Conservation (phyloP, 2,113 vertebrate genomes). For the Daphoenositta chrysoptera region DNA sequence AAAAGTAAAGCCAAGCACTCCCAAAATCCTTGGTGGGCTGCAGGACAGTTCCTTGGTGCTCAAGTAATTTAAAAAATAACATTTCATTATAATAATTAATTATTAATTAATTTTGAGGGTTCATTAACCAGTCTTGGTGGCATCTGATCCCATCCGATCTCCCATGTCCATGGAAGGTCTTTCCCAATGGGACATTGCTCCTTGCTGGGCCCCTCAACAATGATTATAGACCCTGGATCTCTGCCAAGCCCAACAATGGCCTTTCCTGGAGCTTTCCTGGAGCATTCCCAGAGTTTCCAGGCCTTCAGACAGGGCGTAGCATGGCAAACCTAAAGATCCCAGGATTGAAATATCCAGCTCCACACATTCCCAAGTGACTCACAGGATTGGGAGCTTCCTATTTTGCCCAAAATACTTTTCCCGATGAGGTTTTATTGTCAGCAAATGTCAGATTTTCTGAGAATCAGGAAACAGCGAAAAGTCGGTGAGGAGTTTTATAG, state of each 20-base stretch:
- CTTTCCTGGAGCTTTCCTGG: conserved; percentile 39
- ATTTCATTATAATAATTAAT: no score
- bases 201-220: background rate
- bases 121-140: background rate
- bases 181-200: background rate
- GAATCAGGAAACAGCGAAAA: background rate
- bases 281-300: conserved; percentile 38
- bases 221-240: background rate
- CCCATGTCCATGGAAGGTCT: background rate
- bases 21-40: background rate
- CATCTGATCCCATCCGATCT: background rate
- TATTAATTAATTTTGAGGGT: no score
- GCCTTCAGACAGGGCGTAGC: conserved; percentile 4
- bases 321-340: background rate
- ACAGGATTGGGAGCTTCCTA: background rate
- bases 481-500: background rate
- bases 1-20: background rate
- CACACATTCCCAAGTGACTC: background rate
- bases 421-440: background rate
- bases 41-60: background rate
- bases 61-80: background rate
- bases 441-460: background rate
- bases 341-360: background rate
- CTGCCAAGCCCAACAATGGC: background rate
- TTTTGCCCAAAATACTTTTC: background rate